Evolutionary conservation across 2,888 invertebrate species (phyloP).

Genomic region (Acronicta aceris): DNA sequence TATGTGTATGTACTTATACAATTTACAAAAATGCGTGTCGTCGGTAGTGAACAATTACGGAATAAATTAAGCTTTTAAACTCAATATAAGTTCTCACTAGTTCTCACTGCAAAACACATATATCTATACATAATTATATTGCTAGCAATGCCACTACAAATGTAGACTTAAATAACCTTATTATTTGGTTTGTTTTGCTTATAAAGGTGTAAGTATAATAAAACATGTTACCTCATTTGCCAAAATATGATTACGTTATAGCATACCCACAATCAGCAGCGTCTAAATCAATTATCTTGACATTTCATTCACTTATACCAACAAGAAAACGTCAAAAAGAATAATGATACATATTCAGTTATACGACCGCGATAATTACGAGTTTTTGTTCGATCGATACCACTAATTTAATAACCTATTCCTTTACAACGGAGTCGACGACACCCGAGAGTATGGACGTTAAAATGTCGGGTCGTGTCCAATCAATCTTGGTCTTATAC

Average conservation of each 20-base stretch:
- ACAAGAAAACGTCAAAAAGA: conserved; percentile 64
- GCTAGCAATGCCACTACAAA: too few species aligned
- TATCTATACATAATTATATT: too few species aligned
- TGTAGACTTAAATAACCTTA: too few species aligned
- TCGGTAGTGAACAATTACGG: too few species aligned
- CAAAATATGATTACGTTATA: conserved; percentile 30
- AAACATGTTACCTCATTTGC: conserved; percentile 42
- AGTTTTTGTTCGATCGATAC: conserved; percentile 75
- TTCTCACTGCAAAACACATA: too few species aligned
- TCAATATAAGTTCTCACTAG: too few species aligned
- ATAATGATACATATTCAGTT: conserved; percentile 63
- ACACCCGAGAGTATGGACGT: conserved; percentile 83
- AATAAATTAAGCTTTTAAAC: too few species aligned
- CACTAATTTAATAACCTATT: conserved; percentile 86
- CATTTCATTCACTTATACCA: conserved; percentile 64
- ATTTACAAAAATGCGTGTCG: too few species aligned
- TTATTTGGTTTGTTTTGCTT: too few species aligned
- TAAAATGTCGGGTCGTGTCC: conserved; percentile 84
- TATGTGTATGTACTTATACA: too few species aligned
- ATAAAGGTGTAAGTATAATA: too few species aligned
- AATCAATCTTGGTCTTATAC: conserved; percentile 87
- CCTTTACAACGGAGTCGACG: conserved; percentile 79
- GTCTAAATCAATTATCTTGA: conserved; percentile 57
- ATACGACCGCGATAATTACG: conserved; percentile 71
- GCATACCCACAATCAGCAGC: conserved; percentile 23